phyloP scores from a whole-genome alignment of 1,140 invertebrate species.

The Aplysia californica region DNA sequence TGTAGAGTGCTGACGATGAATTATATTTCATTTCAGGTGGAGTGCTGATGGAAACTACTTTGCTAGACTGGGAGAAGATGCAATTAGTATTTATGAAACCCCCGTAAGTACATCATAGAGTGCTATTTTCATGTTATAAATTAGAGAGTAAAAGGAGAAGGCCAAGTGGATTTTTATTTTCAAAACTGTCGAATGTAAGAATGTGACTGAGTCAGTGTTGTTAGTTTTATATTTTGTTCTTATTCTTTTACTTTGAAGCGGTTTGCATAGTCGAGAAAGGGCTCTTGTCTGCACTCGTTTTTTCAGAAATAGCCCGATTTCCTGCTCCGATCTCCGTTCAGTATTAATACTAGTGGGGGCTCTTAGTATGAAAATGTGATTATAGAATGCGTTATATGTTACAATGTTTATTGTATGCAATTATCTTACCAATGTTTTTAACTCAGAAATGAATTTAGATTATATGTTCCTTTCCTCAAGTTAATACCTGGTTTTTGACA shows the following conservation, averaged over 20 bases:
- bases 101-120: slow-evolving; percentile 50
- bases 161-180: no score
- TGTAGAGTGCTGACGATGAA: no score
- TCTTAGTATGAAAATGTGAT: no score
- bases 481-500: slow-evolving; percentile 28
- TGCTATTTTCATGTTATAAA: neutral
- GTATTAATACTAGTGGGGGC: no score
- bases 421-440: neutral
- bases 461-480: neutral
- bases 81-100: slow-evolving; percentile 95
- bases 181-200: no score
- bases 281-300: no score
- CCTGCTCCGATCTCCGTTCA: no score
- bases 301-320: no score
- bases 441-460: neutral
- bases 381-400: no score
- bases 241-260: slow-evolving; percentile 30
- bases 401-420: neutral
- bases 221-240: no score
- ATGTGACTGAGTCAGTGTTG: no score
- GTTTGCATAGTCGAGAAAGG: no score
- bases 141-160: neutral
- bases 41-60: slow-evolving; percentile 97
- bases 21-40: slow-evolving; percentile 80
- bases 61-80: slow-evolving; percentile 78